Conservation (phyloP, 2,797 vertebrate genomes). For the Falco cherrug region DNA sequence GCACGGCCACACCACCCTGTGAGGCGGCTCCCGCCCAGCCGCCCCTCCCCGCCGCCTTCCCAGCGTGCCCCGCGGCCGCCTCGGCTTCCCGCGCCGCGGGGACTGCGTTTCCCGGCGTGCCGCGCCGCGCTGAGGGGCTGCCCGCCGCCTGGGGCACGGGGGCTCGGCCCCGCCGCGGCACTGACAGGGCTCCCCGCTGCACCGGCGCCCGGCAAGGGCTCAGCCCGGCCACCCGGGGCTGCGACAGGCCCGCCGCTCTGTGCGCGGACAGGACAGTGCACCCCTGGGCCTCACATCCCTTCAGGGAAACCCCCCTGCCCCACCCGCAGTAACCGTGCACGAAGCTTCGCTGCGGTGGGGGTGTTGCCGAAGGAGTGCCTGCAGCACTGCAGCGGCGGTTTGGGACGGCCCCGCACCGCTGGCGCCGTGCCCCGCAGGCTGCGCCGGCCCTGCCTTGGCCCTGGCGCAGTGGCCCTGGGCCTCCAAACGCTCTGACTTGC, state of each 20-base stretch:
- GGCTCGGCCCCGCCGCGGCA: too few species aligned
- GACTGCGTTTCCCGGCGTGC: background rate
- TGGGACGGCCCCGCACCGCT: background rate
- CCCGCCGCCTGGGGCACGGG: background rate
- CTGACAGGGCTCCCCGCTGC: background rate
- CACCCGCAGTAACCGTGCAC: background rate
- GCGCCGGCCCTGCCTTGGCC: background rate
- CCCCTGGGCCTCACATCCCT: background rate
- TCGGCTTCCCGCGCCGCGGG: background rate
- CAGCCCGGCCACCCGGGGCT: background rate
- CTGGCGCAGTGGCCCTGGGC: accelerated
- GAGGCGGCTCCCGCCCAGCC: background rate
- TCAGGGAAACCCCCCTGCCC: background rate
- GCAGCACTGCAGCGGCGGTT: too few species aligned
- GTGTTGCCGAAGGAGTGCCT: background rate
- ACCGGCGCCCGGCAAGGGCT: background rate
- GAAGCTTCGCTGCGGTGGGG: background rate
- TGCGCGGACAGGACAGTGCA: too few species aligned
- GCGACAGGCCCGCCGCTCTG: background rate
- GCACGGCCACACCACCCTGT: too few species aligned
- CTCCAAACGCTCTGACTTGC: background rate
- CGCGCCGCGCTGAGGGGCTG: background rate
- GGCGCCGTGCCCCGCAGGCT: background rate
- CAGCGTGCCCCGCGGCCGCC: background rate
- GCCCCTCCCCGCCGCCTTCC: background rate